Evolutionary conservation across 1,140 invertebrate species (phyloP).

Genomic region (Scaptomyza graminum): DNA sequence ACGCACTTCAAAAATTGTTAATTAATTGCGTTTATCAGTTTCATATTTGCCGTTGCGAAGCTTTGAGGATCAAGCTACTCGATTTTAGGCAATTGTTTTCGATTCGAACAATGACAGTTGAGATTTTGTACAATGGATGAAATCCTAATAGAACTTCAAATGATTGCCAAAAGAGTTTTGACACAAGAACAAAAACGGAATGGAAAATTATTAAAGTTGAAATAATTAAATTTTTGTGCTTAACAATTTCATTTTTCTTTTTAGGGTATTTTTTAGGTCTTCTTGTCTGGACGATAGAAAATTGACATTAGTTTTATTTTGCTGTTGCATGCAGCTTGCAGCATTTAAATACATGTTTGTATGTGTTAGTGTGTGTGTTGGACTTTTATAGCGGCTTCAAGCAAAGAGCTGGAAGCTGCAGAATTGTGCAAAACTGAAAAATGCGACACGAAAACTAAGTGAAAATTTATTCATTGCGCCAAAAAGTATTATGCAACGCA

Average conservation of each 20-base stretch:
- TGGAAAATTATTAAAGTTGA: too few relatives aligned
- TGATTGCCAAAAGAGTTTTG: too few relatives aligned
- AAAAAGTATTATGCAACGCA: constrained; percentile 23
- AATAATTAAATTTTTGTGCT: too few relatives aligned
- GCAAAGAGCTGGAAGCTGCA: constrained; percentile 11
- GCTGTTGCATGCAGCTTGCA: neutral
- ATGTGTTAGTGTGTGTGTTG: neutral
- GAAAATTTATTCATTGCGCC: constrained; percentile 51
- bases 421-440: constrained; percentile 16
- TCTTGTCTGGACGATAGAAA: neutral
- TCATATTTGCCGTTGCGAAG: constrained; percentile 1
- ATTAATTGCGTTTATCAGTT: constrained; percentile 49
- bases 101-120: too few relatives aligned
- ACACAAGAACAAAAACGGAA: too few relatives aligned
- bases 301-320: constrained; percentile 4
- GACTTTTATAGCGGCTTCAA: constrained; percentile 18
- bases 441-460: constrained; percentile 46
- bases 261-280: neutral
- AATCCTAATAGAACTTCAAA: too few relatives aligned
- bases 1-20: constrained; percentile 25
- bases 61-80: too few relatives aligned
- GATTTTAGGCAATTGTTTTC: too few relatives aligned
- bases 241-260: too few relatives aligned
- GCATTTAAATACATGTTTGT: neutral
- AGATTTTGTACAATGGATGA: too few relatives aligned